These are phyloP conservation scores for Hetaerina titia DNA, from an alignment of 2,888 invertebrate genomes.

Conservation along the genomic window DNA sequence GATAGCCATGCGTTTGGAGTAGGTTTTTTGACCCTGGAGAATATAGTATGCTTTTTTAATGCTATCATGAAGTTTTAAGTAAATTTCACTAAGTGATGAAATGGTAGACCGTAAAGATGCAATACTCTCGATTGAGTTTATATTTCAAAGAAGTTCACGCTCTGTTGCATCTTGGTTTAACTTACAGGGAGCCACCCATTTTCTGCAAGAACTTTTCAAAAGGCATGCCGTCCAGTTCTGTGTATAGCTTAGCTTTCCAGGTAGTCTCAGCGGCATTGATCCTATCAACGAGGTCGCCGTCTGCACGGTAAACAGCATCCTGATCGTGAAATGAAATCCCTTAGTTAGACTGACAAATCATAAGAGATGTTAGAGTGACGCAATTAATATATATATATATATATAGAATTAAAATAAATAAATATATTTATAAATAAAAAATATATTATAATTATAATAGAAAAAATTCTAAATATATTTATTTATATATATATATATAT, in stretches of 20 bases:
- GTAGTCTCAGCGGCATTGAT: constrained; percentile 76
- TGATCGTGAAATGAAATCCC: background rate
- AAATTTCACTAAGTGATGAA: too few species aligned
- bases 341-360: background rate
- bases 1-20: too few species aligned
- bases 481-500: too few species aligned
- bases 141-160: too few species aligned
- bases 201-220: constrained; percentile 74
- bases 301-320: background rate
- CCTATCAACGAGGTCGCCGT: constrained; percentile 73
- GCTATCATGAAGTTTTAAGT: too few species aligned
- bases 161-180: background rate
- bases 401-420: background rate
- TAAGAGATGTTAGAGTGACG: background rate
- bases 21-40: too few species aligned
- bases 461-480: too few species aligned
- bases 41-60: too few species aligned
- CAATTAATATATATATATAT: background rate
- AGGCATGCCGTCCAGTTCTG: constrained; percentile 74
- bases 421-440: background rate
- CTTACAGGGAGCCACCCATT: constrained; percentile 75
- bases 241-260: constrained; percentile 77
- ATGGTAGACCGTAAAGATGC: too few species aligned
- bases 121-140: too few species aligned
- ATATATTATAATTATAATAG: background rate